Percentiles rank a stretch among this genome's conserved stretches.
Evolutionary conservation across 1,140 invertebrate species (phyloP).

Genomic region (Bombyx mori): DNA sequence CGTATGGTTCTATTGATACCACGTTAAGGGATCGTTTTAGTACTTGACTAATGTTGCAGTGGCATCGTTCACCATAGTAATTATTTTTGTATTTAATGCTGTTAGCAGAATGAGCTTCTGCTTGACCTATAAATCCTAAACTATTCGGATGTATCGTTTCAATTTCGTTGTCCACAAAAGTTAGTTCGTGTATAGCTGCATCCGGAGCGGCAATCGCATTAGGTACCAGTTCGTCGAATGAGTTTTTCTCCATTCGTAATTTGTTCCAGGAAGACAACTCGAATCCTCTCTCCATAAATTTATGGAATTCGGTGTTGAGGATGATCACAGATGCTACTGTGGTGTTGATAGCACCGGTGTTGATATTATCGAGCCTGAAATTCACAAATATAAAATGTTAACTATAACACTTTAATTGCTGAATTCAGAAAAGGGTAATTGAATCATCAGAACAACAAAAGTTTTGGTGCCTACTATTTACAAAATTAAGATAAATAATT

Average conservation of each 20-base stretch:
- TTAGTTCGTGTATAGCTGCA: constrained; percentile 68
- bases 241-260: constrained; percentile 75
- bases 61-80: constrained; percentile 75
- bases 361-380: constrained; percentile 76
- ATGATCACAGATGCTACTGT: constrained; percentile 75
- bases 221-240: constrained; percentile 72
- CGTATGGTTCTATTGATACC: constrained; percentile 51
- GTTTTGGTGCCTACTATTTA: too few species aligned
- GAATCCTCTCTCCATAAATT: constrained; percentile 71
- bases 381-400: constrained; percentile 9
- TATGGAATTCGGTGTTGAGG: constrained; percentile 74
- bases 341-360: constrained; percentile 74
- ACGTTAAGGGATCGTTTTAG: constrained; percentile 64
- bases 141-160: constrained; percentile 66
- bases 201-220: constrained; percentile 69
- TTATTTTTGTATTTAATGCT: constrained; percentile 73
- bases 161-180: constrained; percentile 76
- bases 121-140: constrained; percentile 72
- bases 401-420: too few species aligned
- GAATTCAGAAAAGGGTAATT: too few species aligned
- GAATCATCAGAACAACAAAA: too few species aligned
- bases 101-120: constrained; percentile 53
- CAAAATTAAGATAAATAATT: neutral
- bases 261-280: constrained; percentile 75
- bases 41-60: constrained; percentile 74